Evolutionary conservation across 2,113 vertebrate species (phyloP).

Genomic region (Elephantulus edwardii): DNA sequence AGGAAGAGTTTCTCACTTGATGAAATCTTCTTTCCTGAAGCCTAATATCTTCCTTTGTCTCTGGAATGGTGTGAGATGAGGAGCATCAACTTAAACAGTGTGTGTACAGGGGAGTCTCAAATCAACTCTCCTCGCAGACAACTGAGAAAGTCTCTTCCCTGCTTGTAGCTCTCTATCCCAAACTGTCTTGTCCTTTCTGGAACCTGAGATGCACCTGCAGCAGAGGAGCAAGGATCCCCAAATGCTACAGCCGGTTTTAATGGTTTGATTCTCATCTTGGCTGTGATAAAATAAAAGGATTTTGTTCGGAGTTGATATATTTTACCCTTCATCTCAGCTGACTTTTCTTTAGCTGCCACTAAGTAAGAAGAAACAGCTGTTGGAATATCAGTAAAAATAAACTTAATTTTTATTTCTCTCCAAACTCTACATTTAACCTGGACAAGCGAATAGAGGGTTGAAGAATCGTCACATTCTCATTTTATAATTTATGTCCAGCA

Average conservation of each 20-base stretch:
- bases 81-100: too few species aligned
- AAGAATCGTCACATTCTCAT: constrained; percentile 39
- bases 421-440: constrained; percentile 66
- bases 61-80: too few species aligned
- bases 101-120: too few species aligned
- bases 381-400: not conserved
- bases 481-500: constrained; percentile 74
- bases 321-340: constrained; percentile 42
- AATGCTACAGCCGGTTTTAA: constrained; percentile 23
- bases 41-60: too few species aligned
- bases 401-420: constrained; percentile 61
- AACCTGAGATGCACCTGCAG: too few species aligned
- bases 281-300: constrained; percentile 39
- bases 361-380: constrained; percentile 67
- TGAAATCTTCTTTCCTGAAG: too few species aligned
- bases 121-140: too few species aligned
- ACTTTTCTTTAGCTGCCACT: constrained; percentile 47
- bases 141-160: too few species aligned
- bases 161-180: too few species aligned
- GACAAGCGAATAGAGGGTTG: constrained; percentile 54
- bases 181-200: too few species aligned
- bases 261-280: constrained; percentile 35
- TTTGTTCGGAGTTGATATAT: constrained; percentile 18
- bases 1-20: too few species aligned
- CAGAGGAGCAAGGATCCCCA: too few species aligned